A percentile compares a stretch with the other conserved stretches of the same genome.
Conservation (phyloP, 2,113 vertebrate species). For the Psittacula cyanocephala region DNA sequence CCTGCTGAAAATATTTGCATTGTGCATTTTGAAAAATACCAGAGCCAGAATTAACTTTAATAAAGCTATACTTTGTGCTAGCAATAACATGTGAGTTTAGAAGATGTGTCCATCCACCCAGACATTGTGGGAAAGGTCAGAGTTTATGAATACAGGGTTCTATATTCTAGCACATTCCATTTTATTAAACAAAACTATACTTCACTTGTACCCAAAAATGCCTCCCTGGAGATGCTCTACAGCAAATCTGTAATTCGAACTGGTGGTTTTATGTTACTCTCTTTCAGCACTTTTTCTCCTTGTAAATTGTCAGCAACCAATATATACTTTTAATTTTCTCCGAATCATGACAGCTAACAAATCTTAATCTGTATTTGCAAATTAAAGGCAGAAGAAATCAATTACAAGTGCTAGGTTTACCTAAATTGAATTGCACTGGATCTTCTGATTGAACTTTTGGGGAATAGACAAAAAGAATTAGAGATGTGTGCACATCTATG, state of each 20-base stretch:
- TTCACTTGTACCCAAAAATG: neutral
- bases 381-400: conserved; percentile 7
- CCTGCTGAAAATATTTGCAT: neutral
- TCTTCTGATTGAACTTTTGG: neutral
- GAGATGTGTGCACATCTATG: neutral
- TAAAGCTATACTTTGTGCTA: neutral
- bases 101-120: neutral
- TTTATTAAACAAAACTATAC: neutral
- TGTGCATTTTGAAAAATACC: neutral
- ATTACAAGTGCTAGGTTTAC: neutral
- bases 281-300: conserved; percentile 22
- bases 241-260: conserved; percentile 40
- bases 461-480: neutral
- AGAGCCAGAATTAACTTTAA: neutral
- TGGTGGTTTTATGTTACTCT: neutral
- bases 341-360: neutral
- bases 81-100: neutral
- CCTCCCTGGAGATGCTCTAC: neutral
- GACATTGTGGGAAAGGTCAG: fast-evolving
- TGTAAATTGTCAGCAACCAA: neutral
- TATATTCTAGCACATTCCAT: neutral
- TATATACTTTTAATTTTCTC: neutral
- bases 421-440: neutral
- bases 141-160: neutral
- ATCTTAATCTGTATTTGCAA: conserved; percentile 25